Evolutionary conservation across 2,888 invertebrate genomes (phyloP), one percentile per base, ranked within the genome.

Genomic region (Apodemia duryi): DNA sequence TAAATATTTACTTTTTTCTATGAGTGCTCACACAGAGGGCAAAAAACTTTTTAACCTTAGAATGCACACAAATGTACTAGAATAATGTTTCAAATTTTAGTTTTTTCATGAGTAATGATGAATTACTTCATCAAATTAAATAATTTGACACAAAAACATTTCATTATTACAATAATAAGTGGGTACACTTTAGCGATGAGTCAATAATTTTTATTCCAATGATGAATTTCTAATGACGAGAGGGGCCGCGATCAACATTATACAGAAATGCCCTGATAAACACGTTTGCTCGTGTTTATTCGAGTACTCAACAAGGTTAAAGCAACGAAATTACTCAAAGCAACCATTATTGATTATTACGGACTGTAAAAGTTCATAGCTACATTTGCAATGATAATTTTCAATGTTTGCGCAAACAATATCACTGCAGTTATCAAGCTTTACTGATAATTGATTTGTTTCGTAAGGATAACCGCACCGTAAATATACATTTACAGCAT

Each of bases 321-420:
- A 46, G 46, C 13, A 46, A 13, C 13, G 13, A 13, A 46, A 13
- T 46, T 46, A 46, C 13, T 4, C 46, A 13, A n/a, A 46, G 46
- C 46, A 46, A 46, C 5, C 46, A 46, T 46, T 46, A 46, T 46
- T 46, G 46, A 46, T 46, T 46, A 46, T 46, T 46, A 46, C 46
- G 46, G 46, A 46, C 46, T 46, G 46, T 46, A 46, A 46, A 46
- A 46, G 46, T 46, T 46, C 46, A 46, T 46, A 46, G 46, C 46
- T 46, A 2, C 46, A 46, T n/a, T 46, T 46, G 46, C 46, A 46
- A 46, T 46, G 13, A 46, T 46, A 46, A 46, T 46, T 46, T 46
- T 46, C 13, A n/a, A 46, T 46, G 46, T 6, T 46, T 46, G 46
- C 46, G 46, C 46, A 46, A 46, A 46, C 46, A 13, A 13, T 46